Evolutionary conservation across 2,797 vertebrate genomes (phyloP).

Genomic region (Botia kubotai): DNA sequence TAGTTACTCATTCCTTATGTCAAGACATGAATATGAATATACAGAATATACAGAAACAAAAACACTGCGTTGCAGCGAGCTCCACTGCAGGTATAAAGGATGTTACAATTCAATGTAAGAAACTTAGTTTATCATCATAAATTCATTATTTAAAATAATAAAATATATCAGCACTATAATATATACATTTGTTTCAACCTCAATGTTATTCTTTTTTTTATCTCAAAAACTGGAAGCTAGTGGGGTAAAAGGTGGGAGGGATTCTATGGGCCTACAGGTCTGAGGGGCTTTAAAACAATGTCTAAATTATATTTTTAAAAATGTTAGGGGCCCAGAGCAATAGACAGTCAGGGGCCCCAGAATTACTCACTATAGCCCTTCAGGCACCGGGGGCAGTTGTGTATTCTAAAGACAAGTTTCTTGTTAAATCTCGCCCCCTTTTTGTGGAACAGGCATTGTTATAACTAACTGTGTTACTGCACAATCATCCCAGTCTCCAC

Average conservation of each 20-base stretch:
- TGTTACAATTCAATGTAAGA: no score
- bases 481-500: background rate
- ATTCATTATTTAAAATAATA: no score
- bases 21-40: background rate
- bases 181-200: no score
- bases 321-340: background rate
- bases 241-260: background rate
- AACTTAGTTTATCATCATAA: no score
- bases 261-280: background rate
- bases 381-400: background rate
- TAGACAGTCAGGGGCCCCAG: background rate
- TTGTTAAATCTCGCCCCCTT: background rate
- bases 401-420: background rate
- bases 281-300: background rate
- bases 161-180: no score
- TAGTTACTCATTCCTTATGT: no score
- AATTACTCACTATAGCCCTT: background rate
- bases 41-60: no score
- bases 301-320: background rate
- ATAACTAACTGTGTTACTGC: background rate
- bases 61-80: no score
- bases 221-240: background rate
- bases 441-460: background rate
- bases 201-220: background rate
- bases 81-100: no score